phyloP scores from a whole-genome alignment of 2,888 invertebrate genomes.

The Phymatocera aterrima region DNA sequence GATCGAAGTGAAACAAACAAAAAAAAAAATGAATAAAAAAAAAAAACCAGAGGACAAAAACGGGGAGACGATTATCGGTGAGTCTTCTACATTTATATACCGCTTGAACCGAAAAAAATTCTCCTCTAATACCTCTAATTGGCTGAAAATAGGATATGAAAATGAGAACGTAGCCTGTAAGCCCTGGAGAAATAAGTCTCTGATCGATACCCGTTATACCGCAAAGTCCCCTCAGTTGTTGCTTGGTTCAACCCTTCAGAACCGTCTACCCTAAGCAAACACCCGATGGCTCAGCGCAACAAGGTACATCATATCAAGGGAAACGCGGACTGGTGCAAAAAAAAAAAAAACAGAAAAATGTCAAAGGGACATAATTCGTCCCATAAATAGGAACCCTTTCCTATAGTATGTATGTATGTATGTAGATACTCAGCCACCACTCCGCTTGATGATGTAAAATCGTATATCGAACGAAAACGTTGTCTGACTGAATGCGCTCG shows the following conservation, averaged over 20 bases:
- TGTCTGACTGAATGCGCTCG: too few species aligned
- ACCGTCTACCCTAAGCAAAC: slow-evolving; percentile 23
- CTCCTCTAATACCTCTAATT: too few species aligned
- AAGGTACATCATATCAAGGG: too few species aligned
- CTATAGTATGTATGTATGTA: too few species aligned
- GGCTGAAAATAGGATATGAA: not conserved
- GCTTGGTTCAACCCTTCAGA: not conserved
- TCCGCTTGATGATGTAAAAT: not conserved
- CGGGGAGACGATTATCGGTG: too few species aligned
- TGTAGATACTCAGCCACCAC: not conserved
- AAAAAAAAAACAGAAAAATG: not conserved
- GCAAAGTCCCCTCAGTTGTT: not conserved
- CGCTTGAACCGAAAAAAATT: too few species aligned
- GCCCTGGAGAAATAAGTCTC: not conserved
- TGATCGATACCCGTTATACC: not conserved
- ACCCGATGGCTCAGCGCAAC: not conserved
- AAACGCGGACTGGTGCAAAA: slow-evolving; percentile 3
- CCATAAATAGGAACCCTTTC: not conserved
- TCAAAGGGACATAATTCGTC: slow-evolving; percentile 17
- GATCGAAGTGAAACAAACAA: not conserved
- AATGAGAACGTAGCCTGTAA: not conserved
- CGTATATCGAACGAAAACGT: not conserved
- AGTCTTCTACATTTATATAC: too few species aligned
- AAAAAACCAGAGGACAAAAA: not conserved
- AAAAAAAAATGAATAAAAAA: not conserved